Evolutionary conservation across 2,797 vertebrate genomes (phyloP), one percentile per base, ranked within the genome.

Genomic region (Falco berigora): DNA sequence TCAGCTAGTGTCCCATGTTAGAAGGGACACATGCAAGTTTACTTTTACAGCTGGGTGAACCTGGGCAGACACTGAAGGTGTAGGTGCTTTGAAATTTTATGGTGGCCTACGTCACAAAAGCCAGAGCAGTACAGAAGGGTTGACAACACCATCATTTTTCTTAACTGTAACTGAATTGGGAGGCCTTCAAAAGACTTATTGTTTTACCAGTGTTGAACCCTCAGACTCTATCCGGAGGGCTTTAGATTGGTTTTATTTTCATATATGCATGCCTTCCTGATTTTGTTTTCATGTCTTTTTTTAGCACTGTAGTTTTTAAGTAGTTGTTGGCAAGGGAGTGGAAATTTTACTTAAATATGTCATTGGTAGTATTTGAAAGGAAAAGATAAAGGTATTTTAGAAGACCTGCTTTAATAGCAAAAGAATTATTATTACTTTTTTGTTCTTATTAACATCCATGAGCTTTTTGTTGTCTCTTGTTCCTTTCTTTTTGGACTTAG

Each of bases 201-300:
- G n/a, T 62, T 89, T 42, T 59, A 42, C 22, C 36, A 49, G 24
- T 0, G 0, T 11, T 91, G 68, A 79, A 67, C 30, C 12, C 30
- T 80, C 40, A 27, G 20, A 82, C 40, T 77, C 18, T 66, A 59
- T 59, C 30, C 68, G 90, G 53, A 75, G 46, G n/a, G 53, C 49
- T 81, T 88, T 10, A 53, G n/a, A n/a, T 67, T 52, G 81, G 44
- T 67, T 92, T 88, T 80, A 53, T 92, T 88, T 83, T 94, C 92
- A 62, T 75, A 27, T 28, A 58, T 49, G 42, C 40, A 62, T 19
- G 3, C 46, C 44, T 90, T 91, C 72, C 82, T 72, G 82, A 77
- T 94, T 96, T 82, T 94, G 49, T 85, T 80, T 80, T 85, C 66
- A 62, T 55, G 55, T 18, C 52, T 83, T 91, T 93, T 91, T 90